Evolutionary conservation across 2,797 vertebrate species (phyloP).

Genomic region (Carapus acus): DNA sequence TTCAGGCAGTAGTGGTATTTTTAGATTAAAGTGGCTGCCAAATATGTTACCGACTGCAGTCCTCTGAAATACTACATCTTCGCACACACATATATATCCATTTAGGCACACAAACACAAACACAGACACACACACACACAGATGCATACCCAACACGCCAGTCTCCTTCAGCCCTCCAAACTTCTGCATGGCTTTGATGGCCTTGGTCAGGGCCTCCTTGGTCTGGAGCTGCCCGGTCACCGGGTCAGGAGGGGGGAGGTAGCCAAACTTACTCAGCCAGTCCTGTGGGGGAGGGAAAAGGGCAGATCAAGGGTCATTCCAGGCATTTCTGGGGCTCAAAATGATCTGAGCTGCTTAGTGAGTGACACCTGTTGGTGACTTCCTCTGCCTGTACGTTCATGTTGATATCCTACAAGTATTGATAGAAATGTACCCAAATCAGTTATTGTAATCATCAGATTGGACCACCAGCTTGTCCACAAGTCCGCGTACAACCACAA

Average conservation of each 20-base stretch:
- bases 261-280: constrained; percentile 94
- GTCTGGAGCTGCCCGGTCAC: constrained; percentile 85
- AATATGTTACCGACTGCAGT: too few relatives aligned
- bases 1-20: not conserved
- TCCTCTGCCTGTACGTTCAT: constrained; percentile 10
- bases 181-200: constrained; percentile 92
- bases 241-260: constrained; percentile 85
- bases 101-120: constrained; percentile 27
- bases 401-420: not conserved
- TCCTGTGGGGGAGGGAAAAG: constrained; percentile 68
- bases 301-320: constrained; percentile 29
- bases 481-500: too few relatives aligned
- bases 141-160: constrained; percentile 59
- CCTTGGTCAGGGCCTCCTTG: constrained; percentile 85
- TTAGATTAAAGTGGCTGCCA: too few relatives aligned
- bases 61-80: too few relatives aligned
- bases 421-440: too few relatives aligned
- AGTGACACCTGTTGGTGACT: constrained; percentile 32
- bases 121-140: constrained; percentile 9
- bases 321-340: constrained; percentile 30
- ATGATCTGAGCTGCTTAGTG: constrained; percentile 21
- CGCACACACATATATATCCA: too few relatives aligned
- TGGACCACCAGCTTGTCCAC: too few relatives aligned
- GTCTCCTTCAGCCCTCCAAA: constrained; percentile 85
- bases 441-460: too few relatives aligned